A percentile compares a stretch with the other conserved stretches of the same genome.
These are phyloP conservation scores for Subacronicta megacephala DNA, from an alignment of 2,888 invertebrate genomes.

Conservation along the genomic window DNA sequence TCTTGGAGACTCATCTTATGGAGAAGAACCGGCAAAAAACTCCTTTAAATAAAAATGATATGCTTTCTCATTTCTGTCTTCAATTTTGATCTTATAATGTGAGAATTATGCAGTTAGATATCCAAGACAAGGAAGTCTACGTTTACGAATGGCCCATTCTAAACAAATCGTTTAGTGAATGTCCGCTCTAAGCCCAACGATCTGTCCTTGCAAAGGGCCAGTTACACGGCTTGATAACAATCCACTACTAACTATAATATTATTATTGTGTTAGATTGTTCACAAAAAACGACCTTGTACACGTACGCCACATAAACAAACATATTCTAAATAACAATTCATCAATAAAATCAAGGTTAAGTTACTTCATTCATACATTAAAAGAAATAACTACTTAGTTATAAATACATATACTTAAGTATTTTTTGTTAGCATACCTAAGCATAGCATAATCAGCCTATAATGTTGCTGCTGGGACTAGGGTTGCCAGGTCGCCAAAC, in stretches of 20 bases:
- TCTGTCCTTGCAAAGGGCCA: slow-evolving; percentile 4
- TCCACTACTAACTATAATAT: neutral
- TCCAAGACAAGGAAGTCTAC: no score
- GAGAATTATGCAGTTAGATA: no score
- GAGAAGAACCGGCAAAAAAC: no score
- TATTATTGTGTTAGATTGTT: slow-evolving; percentile 4
- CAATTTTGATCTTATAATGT: no score
- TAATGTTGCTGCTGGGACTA: no score
- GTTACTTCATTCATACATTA: neutral
- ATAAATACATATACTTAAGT: no score
- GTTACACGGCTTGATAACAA: neutral
- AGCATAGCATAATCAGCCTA: no score
- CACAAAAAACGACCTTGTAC: slow-evolving; percentile 4
- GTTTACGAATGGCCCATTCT: neutral
- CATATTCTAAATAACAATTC: neutral
- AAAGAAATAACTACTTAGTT: neutral
- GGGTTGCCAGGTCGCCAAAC: no score
- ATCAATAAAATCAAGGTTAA: neutral
- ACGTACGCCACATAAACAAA: slow-evolving; percentile 2
- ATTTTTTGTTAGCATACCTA: no score
- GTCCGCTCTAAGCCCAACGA: neutral
- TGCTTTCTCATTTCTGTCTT: no score
- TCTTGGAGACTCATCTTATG: no score
- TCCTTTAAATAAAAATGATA: no score
- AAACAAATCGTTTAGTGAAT: neutral